Evolutionary conservation across 2,797 vertebrate species (phyloP), one percentile per base, ranked within the genome.

Genomic region (Saxicola maurus): DNA sequence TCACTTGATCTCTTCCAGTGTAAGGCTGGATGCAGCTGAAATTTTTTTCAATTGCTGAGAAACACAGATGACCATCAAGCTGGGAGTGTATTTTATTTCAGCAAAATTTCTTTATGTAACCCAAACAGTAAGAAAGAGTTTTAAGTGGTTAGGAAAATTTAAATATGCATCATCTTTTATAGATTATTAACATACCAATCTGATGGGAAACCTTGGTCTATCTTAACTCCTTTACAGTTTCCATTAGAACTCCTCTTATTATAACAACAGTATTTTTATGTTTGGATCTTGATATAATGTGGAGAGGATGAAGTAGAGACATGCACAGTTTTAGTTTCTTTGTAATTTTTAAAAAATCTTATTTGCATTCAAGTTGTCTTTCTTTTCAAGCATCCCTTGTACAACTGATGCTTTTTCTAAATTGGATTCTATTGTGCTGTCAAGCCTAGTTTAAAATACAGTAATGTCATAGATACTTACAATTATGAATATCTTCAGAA

Each of bases 381-480:
- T 82, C 69, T 87, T 72, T 84, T 59, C 46, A 53, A 51, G 52
- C 68, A 64, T 31, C 18, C 21, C 46, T 83, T 65, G 49, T 78
- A 90, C 79, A 84, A 85, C 74, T n/a, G 31, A 81, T 69, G 64
- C 80, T 91, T 80, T 65, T 93, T 96, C 96, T 94, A 96, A 42
- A 42, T 93, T 69, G 84, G 86, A 78, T 87, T 94, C 95, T 95
- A 87, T 96, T 95, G 95, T 96, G 86, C 94, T 96, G 96, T 97
- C 96, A 96, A 66, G 59, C 71, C 80, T 96, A 59, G 85, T 97
- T 97, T 97, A 96, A 91, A 96, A 81, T 49, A 91, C 74, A 96
- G 69, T 97, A 94, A 96, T 94, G 92, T 96, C 79, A 94, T 57
- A 95, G 96, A 94, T 88, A 76, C 80, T 96, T 95, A 94, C 19